Evolutionary conservation across 2,113 vertebrate species (phyloP), one percentile per base, ranked within the genome.

Genomic region (Lamprotornis superbus): DNA sequence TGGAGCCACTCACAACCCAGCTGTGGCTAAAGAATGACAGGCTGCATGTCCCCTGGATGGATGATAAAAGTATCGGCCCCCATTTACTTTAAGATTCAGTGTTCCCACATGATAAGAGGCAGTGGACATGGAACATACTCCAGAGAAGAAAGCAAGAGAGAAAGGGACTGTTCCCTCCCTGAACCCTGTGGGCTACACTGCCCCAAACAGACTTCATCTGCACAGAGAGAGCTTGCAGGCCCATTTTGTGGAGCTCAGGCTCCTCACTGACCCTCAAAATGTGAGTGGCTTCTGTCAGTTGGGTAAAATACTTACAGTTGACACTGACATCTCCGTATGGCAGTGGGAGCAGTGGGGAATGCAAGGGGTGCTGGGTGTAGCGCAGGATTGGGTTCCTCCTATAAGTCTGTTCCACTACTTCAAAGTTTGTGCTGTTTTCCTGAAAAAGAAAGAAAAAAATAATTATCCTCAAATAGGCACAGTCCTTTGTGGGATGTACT

Each of bases 291-390:
- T 84, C 35, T 61, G 83, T 37, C 52, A 59, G 30, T 8, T 11
- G 7, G 23, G 14, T 80, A 55, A 37, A 81, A 68, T 76, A 97
- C 99, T 98, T 90, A 99, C 99, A 57, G 94, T 94, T 98, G 80
- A 97, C 74, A 63, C 97, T 98, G 89, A 99, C 97, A 88, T 99
- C 99, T 91, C 99, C 99, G 4, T 99, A 99, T 0, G 98, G 98
- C 2, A 99, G 97, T 5, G 99, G 99, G 61, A 99, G 98, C 20
- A 99, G 97, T 15, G 99, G 99, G 1, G 99, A 98, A 94, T 99
- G 99, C 95, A 99, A 96, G 5, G 99, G 98, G 86, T 99, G 99
- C 97, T 99, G 99, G 11, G 99, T 99, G 75, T 99, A 99, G 98
- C 99, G 96, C 69, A 99, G 95, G 93, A 99, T 99, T 39, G 98